Percentiles rank a stretch among this genome's conserved stretches.
Conservation (phyloP, 2,113 vertebrate species). For the Sciurus niger region DNA sequence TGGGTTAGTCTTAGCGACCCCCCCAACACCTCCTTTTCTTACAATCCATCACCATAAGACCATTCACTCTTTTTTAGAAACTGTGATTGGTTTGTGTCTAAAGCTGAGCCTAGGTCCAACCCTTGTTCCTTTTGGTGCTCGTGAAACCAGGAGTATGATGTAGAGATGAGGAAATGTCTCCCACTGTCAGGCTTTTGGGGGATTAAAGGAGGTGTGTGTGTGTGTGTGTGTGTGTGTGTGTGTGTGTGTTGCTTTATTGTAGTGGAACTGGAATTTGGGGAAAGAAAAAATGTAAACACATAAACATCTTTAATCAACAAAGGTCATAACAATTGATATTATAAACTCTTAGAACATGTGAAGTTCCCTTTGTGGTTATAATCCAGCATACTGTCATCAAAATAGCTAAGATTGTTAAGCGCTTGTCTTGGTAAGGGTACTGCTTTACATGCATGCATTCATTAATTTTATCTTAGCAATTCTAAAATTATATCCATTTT, state of each 20-base stretch:
- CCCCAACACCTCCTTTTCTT: background rate
- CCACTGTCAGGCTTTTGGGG: background rate
- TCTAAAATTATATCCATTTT: background rate
- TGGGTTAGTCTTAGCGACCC: background rate
- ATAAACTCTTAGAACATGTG: background rate
- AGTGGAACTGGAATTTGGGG: background rate
- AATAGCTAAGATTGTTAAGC: background rate
- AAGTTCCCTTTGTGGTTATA: background rate
- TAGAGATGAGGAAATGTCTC: background rate
- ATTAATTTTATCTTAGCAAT: slow-evolving; percentile 11
- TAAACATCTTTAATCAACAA: background rate
- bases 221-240: background rate
- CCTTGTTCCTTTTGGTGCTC: too few relatives aligned
- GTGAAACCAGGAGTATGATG: too few relatives aligned
- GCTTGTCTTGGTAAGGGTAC: background rate
- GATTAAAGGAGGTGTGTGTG: too few relatives aligned
- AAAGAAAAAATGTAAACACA: slow-evolving; percentile 3
- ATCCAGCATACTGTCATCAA: background rate
- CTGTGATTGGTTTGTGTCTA: background rate
- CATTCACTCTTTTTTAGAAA: background rate
- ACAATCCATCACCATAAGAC: background rate
- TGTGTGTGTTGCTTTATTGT: background rate
- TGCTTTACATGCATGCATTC: slow-evolving; percentile 4
- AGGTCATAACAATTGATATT: background rate
- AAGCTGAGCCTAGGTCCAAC: too few relatives aligned